These are phyloP conservation scores for Marmota flaviventris DNA, from an alignment of 2,113 vertebrate genomes.

Conservation along the genomic window DNA sequence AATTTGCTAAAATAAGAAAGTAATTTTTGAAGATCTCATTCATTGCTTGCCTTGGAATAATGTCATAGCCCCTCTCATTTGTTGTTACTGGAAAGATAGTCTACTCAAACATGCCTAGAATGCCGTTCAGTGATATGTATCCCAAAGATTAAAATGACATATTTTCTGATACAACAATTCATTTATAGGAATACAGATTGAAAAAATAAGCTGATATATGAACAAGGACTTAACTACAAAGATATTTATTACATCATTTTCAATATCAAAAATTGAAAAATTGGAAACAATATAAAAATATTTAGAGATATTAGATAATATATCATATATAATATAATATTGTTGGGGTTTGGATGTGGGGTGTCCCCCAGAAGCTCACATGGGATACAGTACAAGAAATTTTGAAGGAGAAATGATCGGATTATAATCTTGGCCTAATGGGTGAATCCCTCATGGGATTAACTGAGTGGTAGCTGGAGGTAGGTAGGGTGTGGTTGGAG, in stretches of 20 bases:
- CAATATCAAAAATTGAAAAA: not conserved
- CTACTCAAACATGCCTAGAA: not conserved
- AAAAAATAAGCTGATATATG: not conserved
- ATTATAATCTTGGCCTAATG: no score
- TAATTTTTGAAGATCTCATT: not conserved
- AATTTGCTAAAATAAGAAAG: not conserved
- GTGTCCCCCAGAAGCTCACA: no score
- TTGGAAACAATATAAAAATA: not conserved
- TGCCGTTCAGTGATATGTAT: not conserved
- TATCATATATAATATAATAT: not conserved
- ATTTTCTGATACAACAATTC: not conserved
- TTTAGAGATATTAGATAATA: not conserved
- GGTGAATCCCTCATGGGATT: no score
- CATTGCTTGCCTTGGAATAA: not conserved
- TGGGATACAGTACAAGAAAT: no score
- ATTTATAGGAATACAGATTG: not conserved
- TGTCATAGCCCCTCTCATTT: not conserved
- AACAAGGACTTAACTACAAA: not conserved
- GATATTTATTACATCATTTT: not conserved
- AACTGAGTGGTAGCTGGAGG: no score
- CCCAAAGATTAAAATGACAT: not conserved
- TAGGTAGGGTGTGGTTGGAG: no score
- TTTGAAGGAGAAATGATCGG: no score
- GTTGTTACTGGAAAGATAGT: not conserved
- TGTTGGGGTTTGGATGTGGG: no score